These are phyloP conservation scores for Pristionchus maxplancki DNA, from an alignment of 2,888 invertebrate genomes.

Conservation along the genomic window DNA sequence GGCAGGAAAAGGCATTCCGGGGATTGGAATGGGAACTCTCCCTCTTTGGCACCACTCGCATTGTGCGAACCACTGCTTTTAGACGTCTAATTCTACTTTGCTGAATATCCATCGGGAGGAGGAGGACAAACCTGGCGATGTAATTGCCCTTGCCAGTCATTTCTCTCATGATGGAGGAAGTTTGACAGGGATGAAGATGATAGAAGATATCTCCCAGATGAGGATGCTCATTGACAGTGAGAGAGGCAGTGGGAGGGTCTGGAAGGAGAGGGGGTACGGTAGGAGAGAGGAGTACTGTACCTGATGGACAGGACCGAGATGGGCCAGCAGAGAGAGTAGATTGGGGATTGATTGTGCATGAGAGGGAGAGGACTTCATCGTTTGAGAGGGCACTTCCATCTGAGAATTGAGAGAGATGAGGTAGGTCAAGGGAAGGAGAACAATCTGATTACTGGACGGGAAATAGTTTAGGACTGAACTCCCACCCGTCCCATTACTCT, in stretches of 20 bases:
- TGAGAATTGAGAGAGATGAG: not conserved
- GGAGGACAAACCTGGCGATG: conserved; percentile 56
- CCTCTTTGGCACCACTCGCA: not conserved
- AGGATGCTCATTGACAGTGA: conserved; percentile 50
- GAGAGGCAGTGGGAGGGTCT: not conserved
- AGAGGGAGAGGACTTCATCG: conserved; percentile 10
- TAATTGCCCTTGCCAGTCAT: conserved; percentile 60
- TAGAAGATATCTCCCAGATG: conserved; percentile 71
- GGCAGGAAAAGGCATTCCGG: not conserved
- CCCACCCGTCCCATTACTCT: not conserved
- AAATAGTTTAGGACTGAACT: not conserved
- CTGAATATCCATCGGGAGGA: not conserved
- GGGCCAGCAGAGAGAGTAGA: conserved; percentile 10
- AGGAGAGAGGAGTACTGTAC: conserved; percentile 20
- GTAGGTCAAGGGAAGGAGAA: not conserved
- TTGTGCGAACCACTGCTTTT: not conserved
- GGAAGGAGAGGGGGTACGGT: not conserved
- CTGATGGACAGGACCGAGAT: conserved; percentile 1
- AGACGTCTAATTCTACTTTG: not conserved
- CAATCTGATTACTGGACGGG: not conserved
- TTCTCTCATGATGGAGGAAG: conserved; percentile 64
- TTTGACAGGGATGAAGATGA: conserved; percentile 74
- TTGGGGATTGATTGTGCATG: conserved; percentile 9
- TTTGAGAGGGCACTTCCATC: conserved; percentile 27
- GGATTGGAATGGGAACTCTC: not conserved